A percentile compares a stretch with the other conserved stretches of the same genome.
Conservation (phyloP, 1,140 invertebrate genomes). For the Mactra quadrangularis region DNA sequence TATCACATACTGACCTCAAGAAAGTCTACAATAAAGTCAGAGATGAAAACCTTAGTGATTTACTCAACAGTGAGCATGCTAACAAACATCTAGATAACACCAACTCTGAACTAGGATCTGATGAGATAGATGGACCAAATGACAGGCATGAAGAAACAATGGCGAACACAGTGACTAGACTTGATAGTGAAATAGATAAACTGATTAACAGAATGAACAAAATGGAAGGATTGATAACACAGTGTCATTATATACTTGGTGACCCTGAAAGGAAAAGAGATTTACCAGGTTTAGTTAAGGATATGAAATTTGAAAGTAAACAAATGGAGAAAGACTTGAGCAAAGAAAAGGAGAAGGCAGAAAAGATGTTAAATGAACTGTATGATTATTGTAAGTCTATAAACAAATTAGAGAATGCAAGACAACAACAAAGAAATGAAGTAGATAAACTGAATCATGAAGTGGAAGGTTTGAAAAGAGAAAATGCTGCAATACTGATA, state of each 20-base stretch:
- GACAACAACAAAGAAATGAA: slow-evolving; percentile 51
- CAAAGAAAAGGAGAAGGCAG: slow-evolving; percentile 63
- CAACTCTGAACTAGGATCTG: slow-evolving; percentile 13
- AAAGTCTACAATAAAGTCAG: slow-evolving; percentile 61
- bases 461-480: slow-evolving; percentile 60
- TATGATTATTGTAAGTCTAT: slow-evolving; percentile 70
- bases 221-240: slow-evolving; percentile 61
- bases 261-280: slow-evolving; percentile 66
- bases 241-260: slow-evolving; percentile 67
- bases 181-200: slow-evolving; percentile 60
- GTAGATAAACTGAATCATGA: slow-evolving; percentile 67
- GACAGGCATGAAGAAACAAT: slow-evolving; percentile 5
- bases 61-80: slow-evolving; percentile 17
- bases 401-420: slow-evolving; percentile 65
- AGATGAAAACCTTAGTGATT: slow-evolving; percentile 56
- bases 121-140: slow-evolving; percentile 26
- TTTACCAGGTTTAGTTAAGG: slow-evolving; percentile 63
- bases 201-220: slow-evolving; percentile 61
- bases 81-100: slow-evolving; percentile 28
- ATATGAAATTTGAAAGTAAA: slow-evolving; percentile 53
- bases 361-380: slow-evolving; percentile 68
- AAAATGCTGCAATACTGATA: slow-evolving; percentile 58
- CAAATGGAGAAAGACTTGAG: slow-evolving; percentile 60
- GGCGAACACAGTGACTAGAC: slow-evolving; percentile 25
- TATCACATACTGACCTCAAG: slow-evolving; percentile 26